Conservation (phyloP, 2,888 invertebrate species). For the Eutolmus rufibarbis region DNA sequence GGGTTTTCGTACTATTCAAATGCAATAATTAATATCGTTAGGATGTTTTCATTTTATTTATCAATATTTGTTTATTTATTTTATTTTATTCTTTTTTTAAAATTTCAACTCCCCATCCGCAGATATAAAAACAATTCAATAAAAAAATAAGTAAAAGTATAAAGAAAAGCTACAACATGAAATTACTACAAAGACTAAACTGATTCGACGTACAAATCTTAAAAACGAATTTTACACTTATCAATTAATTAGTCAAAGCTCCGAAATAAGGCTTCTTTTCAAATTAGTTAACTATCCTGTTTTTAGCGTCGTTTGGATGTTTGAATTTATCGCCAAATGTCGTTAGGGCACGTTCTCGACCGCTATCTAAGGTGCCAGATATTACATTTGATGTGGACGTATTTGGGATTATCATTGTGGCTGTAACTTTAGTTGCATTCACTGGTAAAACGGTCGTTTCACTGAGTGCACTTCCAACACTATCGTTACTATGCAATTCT, state of each 20-base stretch:
- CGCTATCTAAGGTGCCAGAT: constrained; percentile 55
- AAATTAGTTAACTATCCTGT: constrained; percentile 39
- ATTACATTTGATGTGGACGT: constrained; percentile 48
- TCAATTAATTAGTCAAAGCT: constrained; percentile 31
- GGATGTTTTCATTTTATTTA: neutral
- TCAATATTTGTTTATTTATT: neutral
- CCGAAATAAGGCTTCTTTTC: constrained; percentile 31
- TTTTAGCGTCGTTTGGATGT: constrained; percentile 10
- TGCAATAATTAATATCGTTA: neutral
- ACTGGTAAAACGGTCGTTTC: constrained; percentile 46
- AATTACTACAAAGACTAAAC: neutral
- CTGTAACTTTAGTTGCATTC: neutral
- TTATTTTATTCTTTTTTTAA: neutral
- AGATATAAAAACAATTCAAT: neutral
- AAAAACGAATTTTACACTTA: constrained; percentile 16
- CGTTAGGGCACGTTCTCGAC: constrained; percentile 56
- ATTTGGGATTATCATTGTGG: constrained; percentile 33
- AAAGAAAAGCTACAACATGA: neutral
- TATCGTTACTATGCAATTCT: constrained; percentile 52
- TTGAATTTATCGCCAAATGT: constrained; percentile 51
- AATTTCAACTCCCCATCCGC: neutral
- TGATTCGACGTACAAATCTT: neutral
- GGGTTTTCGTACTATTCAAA: neutral
- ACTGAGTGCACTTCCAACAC: constrained; percentile 52
- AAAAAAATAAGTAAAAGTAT: neutral